Conservation (phyloP, 2,113 vertebrate species). For the Apistogramma diplotaenia region DNA sequence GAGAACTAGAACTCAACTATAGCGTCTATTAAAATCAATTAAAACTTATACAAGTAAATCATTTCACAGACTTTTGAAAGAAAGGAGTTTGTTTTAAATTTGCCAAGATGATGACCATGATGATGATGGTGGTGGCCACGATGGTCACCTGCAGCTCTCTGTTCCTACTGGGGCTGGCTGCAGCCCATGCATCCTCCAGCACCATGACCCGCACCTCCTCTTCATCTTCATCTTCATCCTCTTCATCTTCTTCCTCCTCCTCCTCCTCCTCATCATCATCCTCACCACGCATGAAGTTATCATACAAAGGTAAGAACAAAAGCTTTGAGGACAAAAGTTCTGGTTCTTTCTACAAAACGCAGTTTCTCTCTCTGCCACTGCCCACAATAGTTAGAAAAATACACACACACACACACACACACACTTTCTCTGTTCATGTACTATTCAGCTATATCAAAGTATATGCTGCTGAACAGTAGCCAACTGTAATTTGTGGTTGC, state of each 20-base stretch:
- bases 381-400: not conserved
- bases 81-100: not conserved
- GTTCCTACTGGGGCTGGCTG: slow-evolving; percentile 64
- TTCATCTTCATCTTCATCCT: slow-evolving; percentile 27
- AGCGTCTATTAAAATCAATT: not conserved
- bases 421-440: slow-evolving; percentile 1
- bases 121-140: slow-evolving; percentile 68
- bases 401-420: not conserved
- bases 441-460: slow-evolving; percentile 20
- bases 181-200: slow-evolving; percentile 59
- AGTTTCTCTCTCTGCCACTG: not conserved
- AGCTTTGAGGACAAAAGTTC: not conserved
- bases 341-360: not conserved
- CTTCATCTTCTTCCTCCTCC: slow-evolving; percentile 40
- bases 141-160: slow-evolving; percentile 71
- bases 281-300: slow-evolving; percentile 77
- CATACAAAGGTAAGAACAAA: slow-evolving; percentile 73
- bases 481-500: slow-evolving; percentile 42
- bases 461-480: slow-evolving; percentile 49
- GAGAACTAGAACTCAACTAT: not conserved
- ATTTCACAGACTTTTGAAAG: not conserved
- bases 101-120: slow-evolving; percentile 70
- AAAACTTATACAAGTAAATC: not conserved
- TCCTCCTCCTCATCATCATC: slow-evolving; percentile 60
- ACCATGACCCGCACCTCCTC: slow-evolving; percentile 37